phyloP scores from a whole-genome alignment of 2,797 vertebrate species.

The Amblyraja radiata region DNA sequence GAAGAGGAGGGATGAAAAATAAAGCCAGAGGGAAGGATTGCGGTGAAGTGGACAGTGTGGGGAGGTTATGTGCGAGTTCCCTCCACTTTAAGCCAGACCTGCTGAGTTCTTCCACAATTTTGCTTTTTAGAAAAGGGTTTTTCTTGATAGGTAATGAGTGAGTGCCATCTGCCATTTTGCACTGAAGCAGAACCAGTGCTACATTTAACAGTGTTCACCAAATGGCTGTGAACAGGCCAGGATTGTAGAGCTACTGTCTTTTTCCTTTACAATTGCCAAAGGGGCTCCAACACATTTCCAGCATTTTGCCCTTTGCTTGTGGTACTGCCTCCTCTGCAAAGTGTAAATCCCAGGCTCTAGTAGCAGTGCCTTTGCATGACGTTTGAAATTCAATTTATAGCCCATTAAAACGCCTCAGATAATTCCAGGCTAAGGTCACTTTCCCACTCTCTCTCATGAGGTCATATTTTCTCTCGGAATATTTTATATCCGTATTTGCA shows the following conservation, averaged over 20 bases:
- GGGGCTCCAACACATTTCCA: neutral
- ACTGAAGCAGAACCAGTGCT: neutral
- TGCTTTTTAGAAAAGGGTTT: no score
- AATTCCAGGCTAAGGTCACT: neutral
- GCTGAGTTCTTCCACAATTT: no score
- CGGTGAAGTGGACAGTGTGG: no score
- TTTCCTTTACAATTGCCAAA: neutral
- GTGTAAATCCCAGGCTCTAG: neutral
- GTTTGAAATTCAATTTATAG: neutral
- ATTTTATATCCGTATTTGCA: neutral
- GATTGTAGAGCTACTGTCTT: neutral
- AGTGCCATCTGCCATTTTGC: neutral
- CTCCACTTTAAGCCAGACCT: no score
- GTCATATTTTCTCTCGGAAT: neutral
- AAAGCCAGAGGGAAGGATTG: no score
- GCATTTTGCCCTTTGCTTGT: neutral
- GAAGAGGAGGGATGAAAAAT: no score
- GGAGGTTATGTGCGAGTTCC: no score
- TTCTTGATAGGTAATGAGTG: neutral
- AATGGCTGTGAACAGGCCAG: neutral
- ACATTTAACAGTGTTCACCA: neutral
- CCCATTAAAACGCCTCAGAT: neutral
- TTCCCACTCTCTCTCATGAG: neutral
- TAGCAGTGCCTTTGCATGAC: neutral
- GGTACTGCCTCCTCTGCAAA: neutral